These are phyloP conservation scores for Sinopyrophorus schimmeli DNA, from an alignment of 2,888 invertebrate species.

Conservation along the genomic window DNA sequence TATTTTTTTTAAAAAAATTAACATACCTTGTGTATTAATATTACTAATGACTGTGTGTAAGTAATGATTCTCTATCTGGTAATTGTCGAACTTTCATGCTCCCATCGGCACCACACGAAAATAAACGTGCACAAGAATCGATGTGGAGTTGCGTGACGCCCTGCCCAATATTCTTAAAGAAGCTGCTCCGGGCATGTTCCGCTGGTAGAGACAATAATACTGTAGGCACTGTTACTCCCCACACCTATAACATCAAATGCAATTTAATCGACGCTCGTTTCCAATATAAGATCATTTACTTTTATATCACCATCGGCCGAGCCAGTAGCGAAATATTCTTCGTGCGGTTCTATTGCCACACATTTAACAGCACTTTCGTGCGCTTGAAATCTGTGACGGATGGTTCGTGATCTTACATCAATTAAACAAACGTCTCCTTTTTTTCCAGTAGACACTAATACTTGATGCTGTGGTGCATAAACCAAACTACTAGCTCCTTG, in stretches of 20 bases:
- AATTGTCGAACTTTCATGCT: constrained; percentile 96
- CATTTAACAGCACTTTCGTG: constrained; percentile 95
- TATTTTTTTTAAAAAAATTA: no score
- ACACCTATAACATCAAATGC: constrained; percentile 69
- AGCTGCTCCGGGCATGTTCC: constrained; percentile 94
- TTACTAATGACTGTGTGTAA: constrained; percentile 41
- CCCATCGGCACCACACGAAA: constrained; percentile 98
- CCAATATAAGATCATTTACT: constrained; percentile 55
- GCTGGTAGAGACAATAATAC: constrained; percentile 86
- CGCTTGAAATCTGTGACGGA: constrained; percentile 84
- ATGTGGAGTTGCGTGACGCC: constrained; percentile 95
- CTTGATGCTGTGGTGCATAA: constrained; percentile 91
- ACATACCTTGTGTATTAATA: no score
- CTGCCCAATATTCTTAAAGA: constrained; percentile 97
- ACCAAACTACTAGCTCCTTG: constrained; percentile 89
- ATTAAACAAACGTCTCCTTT: constrained; percentile 96
- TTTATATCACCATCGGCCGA: constrained; percentile 92
- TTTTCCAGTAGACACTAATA: constrained; percentile 94
- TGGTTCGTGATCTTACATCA: constrained; percentile 88
- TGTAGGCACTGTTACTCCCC: constrained; percentile 88
- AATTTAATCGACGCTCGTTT: background rate
- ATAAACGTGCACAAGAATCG: constrained; percentile 85
- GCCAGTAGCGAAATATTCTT: constrained; percentile 96
- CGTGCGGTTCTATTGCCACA: constrained; percentile 89
- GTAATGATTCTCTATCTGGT: constrained; percentile 71